Conservation (phyloP, 1,140 invertebrate genomes). For the Drosophila nebulosa region DNA sequence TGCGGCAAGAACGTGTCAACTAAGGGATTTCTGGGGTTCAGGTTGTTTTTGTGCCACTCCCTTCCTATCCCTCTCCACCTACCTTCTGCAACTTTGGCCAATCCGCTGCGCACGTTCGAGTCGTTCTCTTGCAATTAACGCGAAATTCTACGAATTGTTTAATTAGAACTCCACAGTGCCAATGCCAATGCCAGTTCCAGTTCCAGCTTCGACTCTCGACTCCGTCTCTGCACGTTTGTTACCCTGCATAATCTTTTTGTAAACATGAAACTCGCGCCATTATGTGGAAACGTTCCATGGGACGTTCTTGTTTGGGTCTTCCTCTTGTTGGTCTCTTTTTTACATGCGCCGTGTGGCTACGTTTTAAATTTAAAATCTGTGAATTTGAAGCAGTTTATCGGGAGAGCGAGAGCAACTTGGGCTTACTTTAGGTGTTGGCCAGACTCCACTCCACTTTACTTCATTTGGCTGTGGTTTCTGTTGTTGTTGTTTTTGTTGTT, state of each 20-base stretch:
- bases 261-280: conserved; percentile 81
- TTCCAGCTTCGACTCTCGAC: conserved; percentile 22
- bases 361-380: conserved; percentile 80
- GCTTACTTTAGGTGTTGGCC: conserved; percentile 59
- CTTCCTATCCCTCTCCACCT: not conserved
- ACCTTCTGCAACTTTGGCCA: conserved; percentile 6
- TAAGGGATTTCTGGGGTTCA: conserved; percentile 2
- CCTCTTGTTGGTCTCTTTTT: conserved; percentile 46
- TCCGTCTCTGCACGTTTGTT: conserved; percentile 55
- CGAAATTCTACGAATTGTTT: conserved; percentile 81
- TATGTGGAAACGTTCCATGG: conserved; percentile 58
- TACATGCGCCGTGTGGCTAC: conserved; percentile 54
- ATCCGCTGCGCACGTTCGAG: conserved; percentile 66
- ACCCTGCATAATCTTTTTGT: conserved; percentile 76
- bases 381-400: conserved; percentile 79
- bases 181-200: conserved; percentile 16
- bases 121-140: conserved; percentile 80
- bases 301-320: conserved; percentile 15
- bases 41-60: not conserved
- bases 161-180: conserved; percentile 74
- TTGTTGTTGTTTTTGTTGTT: conserved; percentile 32
- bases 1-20: conserved; percentile 62
- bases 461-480: conserved; percentile 8
- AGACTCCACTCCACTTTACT: not conserved
- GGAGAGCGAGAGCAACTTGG: conserved; percentile 14